Evolutionary conservation across 2,113 vertebrate species (phyloP).

Genomic region (Speoplatyrhinus poulsoni): DNA sequence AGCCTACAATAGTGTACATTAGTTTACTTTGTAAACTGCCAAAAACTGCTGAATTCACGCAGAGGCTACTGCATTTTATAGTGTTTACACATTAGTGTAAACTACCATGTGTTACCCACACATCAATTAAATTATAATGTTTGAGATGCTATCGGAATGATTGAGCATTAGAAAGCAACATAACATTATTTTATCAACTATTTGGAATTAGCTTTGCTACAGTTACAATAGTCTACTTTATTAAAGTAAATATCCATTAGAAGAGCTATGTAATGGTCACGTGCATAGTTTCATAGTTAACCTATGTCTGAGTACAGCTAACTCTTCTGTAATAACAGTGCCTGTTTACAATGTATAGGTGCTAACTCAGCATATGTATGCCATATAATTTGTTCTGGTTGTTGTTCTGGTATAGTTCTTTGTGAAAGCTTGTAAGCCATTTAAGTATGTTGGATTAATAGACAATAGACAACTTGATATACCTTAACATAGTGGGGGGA

Average conservation of each 20-base stretch:
- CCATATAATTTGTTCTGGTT: too few relatives aligned
- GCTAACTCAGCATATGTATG: too few relatives aligned
- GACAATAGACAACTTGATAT: not conserved
- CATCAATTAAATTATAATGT: conserved; percentile 4
- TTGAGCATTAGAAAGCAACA: not conserved
- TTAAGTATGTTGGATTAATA: too few relatives aligned
- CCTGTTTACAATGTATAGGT: too few relatives aligned
- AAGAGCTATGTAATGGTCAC: not conserved
- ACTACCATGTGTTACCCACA: not conserved
- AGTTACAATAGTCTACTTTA: not conserved
- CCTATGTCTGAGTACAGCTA: too few relatives aligned
- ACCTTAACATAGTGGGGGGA: not conserved
- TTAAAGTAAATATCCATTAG: not conserved
- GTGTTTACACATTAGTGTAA: not conserved
- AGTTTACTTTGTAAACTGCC: not conserved
- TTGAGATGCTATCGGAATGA: not conserved
- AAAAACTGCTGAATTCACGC: conserved; percentile 1
- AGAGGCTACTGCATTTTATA: not conserved
- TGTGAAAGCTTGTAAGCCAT: too few relatives aligned
- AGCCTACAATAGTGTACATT: not conserved
- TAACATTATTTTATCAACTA: not conserved
- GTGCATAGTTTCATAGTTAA: not conserved
- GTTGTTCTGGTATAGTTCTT: too few relatives aligned
- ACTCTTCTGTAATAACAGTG: too few relatives aligned
- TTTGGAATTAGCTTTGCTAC: not conserved